phyloP scores from a whole-genome alignment of 92 coral and sea anemone genomes.

The Porites rus region DNA sequence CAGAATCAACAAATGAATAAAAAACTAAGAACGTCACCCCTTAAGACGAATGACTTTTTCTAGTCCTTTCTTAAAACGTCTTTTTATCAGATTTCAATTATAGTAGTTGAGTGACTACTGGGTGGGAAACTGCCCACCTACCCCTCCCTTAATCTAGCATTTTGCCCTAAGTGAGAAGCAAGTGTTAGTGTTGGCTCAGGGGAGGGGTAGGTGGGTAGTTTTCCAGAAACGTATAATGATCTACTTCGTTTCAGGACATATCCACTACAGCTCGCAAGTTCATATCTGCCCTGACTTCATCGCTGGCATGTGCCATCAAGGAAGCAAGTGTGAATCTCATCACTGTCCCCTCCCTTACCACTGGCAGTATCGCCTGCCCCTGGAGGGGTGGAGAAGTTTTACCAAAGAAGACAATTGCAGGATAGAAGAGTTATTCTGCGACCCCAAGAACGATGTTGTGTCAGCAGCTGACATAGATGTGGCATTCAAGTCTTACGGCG shows the following conservation, averaged over 20 bases:
- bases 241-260: slow-evolving; percentile 49
- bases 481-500: slow-evolving; percentile 45
- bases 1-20: too few relatives aligned
- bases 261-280: slow-evolving; percentile 61
- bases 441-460: slow-evolving; percentile 67
- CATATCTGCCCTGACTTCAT: slow-evolving; percentile 77
- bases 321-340: slow-evolving; percentile 73
- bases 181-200: too few relatives aligned
- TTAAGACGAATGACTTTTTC: too few relatives aligned
- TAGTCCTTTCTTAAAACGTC: too few relatives aligned
- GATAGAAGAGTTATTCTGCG: slow-evolving; percentile 76
- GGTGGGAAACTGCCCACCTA: too few relatives aligned
- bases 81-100: too few relatives aligned
- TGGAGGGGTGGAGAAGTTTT: slow-evolving; percentile 78
- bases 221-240: too few relatives aligned
- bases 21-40: too few relatives aligned
- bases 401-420: slow-evolving; percentile 43
- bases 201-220: too few relatives aligned
- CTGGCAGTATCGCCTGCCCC: slow-evolving; percentile 84
- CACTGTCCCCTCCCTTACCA: slow-evolving; percentile 87
- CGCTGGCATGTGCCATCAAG: slow-evolving; percentile 63
- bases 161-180: too few relatives aligned
- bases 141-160: too few relatives aligned
- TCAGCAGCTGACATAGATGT: slow-evolving; percentile 65
- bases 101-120: too few relatives aligned